Conservation (phyloP, 2,797 vertebrate genomes). For the Ciconia nigra region DNA sequence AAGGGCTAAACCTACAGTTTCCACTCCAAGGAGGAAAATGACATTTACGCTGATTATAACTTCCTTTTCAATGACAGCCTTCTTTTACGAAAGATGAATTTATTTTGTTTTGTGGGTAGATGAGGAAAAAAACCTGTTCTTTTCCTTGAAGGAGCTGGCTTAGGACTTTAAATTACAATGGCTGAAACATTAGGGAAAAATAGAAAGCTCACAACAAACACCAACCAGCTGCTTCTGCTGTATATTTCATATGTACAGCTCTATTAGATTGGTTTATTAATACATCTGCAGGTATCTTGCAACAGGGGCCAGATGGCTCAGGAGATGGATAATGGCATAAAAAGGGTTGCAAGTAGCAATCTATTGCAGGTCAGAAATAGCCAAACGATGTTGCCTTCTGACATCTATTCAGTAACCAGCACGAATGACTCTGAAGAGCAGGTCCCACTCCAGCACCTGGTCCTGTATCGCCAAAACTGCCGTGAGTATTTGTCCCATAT, state of each 20-base stretch:
- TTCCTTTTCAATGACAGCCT: slow-evolving; percentile 40
- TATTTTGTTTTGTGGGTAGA: slow-evolving; percentile 40
- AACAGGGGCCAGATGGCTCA: slow-evolving; percentile 1
- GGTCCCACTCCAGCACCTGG: rapidly evolving
- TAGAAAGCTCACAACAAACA: slow-evolving; percentile 35
- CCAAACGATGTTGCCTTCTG: neutral
- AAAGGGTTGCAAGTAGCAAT: neutral
- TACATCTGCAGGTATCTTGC: slow-evolving; percentile 44
- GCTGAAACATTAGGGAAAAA: slow-evolving; percentile 5
- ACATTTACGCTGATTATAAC: slow-evolving; percentile 58
- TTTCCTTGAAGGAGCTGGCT: neutral
- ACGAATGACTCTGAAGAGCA: neutral
- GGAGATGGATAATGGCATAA: neutral
- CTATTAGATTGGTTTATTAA: slow-evolving; percentile 55
- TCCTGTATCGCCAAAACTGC: neutral
- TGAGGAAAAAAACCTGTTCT: neutral
- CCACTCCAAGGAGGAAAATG: slow-evolving; percentile 43
- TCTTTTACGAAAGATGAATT: slow-evolving; percentile 51
- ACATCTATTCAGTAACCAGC: neutral
- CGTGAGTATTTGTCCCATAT: neutral
- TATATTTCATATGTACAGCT: slow-evolving; percentile 46
- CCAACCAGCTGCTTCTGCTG: slow-evolving; percentile 46
- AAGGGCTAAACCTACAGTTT: slow-evolving; percentile 49
- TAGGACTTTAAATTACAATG: neutral
- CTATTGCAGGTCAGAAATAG: neutral